Percentiles rank a stretch among this genome's conserved stretches.
Conservation (phyloP, 92 coral and sea anemone species). For the Heliopora coerulea region DNA sequence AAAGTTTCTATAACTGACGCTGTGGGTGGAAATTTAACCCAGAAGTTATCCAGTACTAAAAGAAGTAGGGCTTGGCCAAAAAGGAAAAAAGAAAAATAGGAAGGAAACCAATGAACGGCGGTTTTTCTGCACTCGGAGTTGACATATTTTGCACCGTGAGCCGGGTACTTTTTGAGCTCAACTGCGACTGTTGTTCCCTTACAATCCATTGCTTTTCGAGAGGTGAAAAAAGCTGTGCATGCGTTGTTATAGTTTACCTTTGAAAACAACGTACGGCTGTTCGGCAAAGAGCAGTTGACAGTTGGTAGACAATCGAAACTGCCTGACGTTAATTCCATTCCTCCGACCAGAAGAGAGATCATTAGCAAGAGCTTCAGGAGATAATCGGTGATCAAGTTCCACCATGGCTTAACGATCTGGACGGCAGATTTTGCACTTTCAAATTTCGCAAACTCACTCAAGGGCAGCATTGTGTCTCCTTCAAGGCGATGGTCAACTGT, state of each 20-base stretch:
- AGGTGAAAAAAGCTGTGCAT: slow-evolving; percentile 2
- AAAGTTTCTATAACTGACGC: slow-evolving; percentile 50
- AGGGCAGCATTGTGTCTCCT: no score
- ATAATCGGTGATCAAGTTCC: slow-evolving; percentile 54
- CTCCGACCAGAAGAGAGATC: slow-evolving; percentile 42
- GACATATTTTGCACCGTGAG: slow-evolving; percentile 54
- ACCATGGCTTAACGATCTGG: slow-evolving; percentile 52
- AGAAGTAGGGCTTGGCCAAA: slow-evolving; percentile 47
- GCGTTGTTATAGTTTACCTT: no score
- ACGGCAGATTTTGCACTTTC: slow-evolving; percentile 34
- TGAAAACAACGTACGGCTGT: not conserved
- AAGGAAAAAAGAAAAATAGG: slow-evolving; percentile 52
- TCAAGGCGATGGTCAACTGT: no score
- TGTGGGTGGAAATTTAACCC: slow-evolving; percentile 53
- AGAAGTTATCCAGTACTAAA: slow-evolving; percentile 53
- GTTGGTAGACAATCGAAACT: slow-evolving; percentile 51
- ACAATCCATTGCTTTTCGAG: slow-evolving; percentile 1
- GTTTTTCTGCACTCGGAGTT: slow-evolving; percentile 50
- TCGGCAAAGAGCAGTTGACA: slow-evolving; percentile 37
- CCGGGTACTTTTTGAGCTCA: slow-evolving; percentile 47
- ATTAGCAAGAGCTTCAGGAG: slow-evolving; percentile 34
- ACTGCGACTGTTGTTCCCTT: slow-evolving; percentile 28
- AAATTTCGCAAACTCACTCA: no score
- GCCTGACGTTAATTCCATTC: slow-evolving; percentile 43
- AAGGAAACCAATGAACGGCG: slow-evolving; percentile 47